phyloP scores from a whole-genome alignment of 1,140 invertebrate genomes.

The Euwallacea similis region DNA sequence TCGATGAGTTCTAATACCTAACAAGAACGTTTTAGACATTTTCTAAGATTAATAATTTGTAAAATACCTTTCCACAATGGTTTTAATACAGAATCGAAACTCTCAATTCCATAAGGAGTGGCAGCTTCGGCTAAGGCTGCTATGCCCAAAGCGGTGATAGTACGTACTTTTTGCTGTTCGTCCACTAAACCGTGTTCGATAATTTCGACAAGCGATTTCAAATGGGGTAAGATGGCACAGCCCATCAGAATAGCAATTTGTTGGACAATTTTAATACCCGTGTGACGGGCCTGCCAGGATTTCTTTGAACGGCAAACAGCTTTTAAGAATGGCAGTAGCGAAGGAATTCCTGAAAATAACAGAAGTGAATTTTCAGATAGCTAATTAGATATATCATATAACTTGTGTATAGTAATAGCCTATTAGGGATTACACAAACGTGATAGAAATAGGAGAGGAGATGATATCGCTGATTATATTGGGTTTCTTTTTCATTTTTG shows the following conservation, averaged over 20 bases:
- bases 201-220: constrained; percentile 98
- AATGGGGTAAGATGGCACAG: constrained; percentile 97
- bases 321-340: constrained; percentile 96
- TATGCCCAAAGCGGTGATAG: constrained; percentile 98
- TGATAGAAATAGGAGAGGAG: too few species aligned
- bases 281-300: constrained; percentile 99
- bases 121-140: constrained; percentile 97
- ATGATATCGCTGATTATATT: too few species aligned
- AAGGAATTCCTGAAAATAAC: constrained; percentile 76
- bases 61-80: constrained; percentile 89
- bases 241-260: constrained; percentile 99
- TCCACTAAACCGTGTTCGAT: constrained; percentile 95
- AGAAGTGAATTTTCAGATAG: too few species aligned
- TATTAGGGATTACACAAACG: too few species aligned
- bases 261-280: constrained; percentile 99
- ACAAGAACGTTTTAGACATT: not conserved
- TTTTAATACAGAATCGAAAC: constrained; percentile 98
- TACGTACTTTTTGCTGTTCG: constrained; percentile 89
- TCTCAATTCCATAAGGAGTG: constrained; percentile 99
- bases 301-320: constrained; percentile 99
- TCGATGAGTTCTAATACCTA: constrained; percentile 88
- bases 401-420: too few species aligned
- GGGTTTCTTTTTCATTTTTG: too few species aligned
- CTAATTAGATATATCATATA: too few species aligned
- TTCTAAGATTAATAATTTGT: not conserved